Evolutionary conservation across 1,140 invertebrate genomes (phyloP), one percentile per base, ranked within the genome.

Genomic region (Temnothorax curvispinosus): DNA sequence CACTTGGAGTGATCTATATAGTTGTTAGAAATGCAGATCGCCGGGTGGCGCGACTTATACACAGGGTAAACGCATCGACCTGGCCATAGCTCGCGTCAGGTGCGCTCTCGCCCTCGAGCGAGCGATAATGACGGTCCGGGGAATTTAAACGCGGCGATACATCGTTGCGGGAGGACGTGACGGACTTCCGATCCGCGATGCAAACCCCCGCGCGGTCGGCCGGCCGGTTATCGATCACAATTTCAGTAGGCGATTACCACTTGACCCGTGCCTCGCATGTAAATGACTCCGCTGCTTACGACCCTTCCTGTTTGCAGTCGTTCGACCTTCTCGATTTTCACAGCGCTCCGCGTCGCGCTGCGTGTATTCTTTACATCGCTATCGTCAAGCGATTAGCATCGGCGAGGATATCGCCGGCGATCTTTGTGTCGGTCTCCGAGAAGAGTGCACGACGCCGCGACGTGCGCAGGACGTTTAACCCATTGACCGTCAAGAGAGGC

Each of bases 281-380:
- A 84, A 84, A 84, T 84, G 80, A 84, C 80, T 84, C 15, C 44
- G 54, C 69, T 60, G 75, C 80, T 74, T 84, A 50, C 41, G 44
- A 84, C 54, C 69, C 41, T 50, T 69, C 44, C 21, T 47, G 41
- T 69, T 27, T 18, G 80, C 41, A 47, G 58, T 60, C 41, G 65
- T 35, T 47, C 52, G 80, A 84, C 54, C 69, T 84, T 84, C 32
- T 32, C 69, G 54, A 41, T 38, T 50, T 6, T 32, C 65, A 50
- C 38, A n/a, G 6, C 27, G 44, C 41, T 27, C 50, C n/a, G 27
- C 27, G 27, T 27, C 27, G 27, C 27, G 44, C 60, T 15, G 32
- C 50, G 47, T 15, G 52, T 32, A 74, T 38, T 74, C 41, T 47
- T 54, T 27, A n/a, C 47, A 18, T 82, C 38, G 78, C 21, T 58